These are phyloP conservation scores for Metalampra italica DNA, from an alignment of 2,888 invertebrate species.

Conservation along the genomic window DNA sequence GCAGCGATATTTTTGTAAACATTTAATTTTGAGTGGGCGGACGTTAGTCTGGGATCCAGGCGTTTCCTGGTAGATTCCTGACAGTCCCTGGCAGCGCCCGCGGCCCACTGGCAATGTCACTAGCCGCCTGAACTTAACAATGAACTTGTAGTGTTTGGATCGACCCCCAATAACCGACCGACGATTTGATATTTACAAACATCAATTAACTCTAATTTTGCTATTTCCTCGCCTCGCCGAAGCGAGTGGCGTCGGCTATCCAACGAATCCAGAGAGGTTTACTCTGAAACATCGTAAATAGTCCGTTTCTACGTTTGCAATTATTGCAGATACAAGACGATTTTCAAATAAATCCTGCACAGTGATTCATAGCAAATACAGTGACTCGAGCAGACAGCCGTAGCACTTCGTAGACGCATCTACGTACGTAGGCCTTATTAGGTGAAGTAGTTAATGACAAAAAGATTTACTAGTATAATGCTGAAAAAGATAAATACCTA, in stretches of 20 bases:
- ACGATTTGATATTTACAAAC: conserved; percentile 58
- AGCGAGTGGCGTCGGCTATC: background rate
- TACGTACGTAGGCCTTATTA: conserved; percentile 21
- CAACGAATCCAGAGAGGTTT: background rate
- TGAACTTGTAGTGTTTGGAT: conserved; percentile 64
- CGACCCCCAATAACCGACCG: conserved; percentile 37
- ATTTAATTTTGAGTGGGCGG: conserved; percentile 15
- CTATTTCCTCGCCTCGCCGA: conserved; percentile 26
- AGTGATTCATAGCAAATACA: no score
- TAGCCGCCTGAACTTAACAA: conserved; percentile 65
- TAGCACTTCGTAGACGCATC: conserved; percentile 32
- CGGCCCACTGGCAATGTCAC: conserved; percentile 39
- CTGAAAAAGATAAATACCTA: no score
- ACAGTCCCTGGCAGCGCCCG: conserved; percentile 20
- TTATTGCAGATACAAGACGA: no score
- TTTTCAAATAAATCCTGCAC: no score
- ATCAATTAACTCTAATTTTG: conserved; percentile 53
- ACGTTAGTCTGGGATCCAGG: conserved; percentile 31
- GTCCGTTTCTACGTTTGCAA: no score
- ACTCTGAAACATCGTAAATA: background rate
- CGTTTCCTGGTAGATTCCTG: conserved; percentile 41
- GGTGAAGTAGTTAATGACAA: background rate
- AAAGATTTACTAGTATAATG: no score
- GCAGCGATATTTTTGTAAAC: background rate
- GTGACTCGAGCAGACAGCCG: conserved; percentile 10